phyloP scores from a whole-genome alignment of 2,888 invertebrate genomes.

The Dasysyrphus tricinctus region DNA sequence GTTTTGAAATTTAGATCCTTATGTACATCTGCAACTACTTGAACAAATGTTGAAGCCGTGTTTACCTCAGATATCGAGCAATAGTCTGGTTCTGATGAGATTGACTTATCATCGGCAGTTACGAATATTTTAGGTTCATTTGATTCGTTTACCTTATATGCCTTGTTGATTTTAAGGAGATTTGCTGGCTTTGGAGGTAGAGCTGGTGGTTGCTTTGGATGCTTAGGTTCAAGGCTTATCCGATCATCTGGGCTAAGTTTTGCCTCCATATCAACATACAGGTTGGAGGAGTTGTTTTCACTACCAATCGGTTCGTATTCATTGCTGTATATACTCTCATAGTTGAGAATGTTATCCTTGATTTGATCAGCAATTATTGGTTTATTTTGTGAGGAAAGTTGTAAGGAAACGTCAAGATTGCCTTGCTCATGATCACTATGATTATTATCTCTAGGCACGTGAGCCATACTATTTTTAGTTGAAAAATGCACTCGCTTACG shows the following conservation, averaged over 20 bases:
- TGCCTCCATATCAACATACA: conserved; percentile 87
- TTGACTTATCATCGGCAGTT: conserved; percentile 72
- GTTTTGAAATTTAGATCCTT: conserved; percentile 74
- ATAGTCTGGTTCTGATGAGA: conserved; percentile 88
- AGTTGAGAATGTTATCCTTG: conserved; percentile 84
- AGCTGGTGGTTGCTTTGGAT: conserved; percentile 87
- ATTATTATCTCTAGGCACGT: conserved; percentile 82
- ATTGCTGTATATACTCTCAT: conserved; percentile 89
- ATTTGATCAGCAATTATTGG: conserved; percentile 71
- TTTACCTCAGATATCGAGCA: conserved; percentile 90
- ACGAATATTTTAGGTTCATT: conserved; percentile 73
- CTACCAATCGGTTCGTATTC: conserved; percentile 88
- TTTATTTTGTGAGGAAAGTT: conserved; percentile 48
- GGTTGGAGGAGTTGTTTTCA: conserved; percentile 84
- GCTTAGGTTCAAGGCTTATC: conserved; percentile 82
- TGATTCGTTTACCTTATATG: conserved; percentile 76
- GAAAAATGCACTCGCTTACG: conserved; percentile 87
- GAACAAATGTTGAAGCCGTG: conserved; percentile 82
- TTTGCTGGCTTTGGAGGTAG: conserved; percentile 92
- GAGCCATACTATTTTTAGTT: conserved; percentile 86
- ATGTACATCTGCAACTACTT: conserved; percentile 85
- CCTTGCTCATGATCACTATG: conserved; percentile 78
- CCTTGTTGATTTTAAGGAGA: conserved; percentile 87
- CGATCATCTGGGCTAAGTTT: conserved; percentile 82
- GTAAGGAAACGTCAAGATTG: conserved; percentile 1